Base-by-base conservation (phyloP, 2,113 vertebrate genomes). In the Bombycilla garrulus region DNA sequence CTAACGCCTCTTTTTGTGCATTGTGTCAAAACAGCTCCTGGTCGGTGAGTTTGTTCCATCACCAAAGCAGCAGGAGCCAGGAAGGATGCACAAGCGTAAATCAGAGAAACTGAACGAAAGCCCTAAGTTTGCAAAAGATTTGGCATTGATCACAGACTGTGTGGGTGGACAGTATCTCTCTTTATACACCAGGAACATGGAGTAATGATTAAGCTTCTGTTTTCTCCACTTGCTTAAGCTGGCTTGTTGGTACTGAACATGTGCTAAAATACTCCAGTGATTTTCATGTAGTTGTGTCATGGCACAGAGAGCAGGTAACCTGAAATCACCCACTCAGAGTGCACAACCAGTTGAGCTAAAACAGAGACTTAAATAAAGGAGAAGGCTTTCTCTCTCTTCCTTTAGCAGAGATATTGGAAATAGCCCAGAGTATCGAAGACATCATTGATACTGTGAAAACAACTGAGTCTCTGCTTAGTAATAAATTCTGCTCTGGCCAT, bases 161-260 rank as follows among this genome's bases (percentile, higher is more conserved):
- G 96, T 98, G 96, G 96, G 97, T 95, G 94, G 95, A 94, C 95
- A 97, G 77, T 92, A 86, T 96, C 88, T 69, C 93, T 96, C 80
- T 97, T 90, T 80, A 93, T 96, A 94, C 97, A 96, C 88, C 82
- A 97, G 90, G 97, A 97, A 97, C 89, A 96, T 44, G 83, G 71
- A 97, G 93, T 97, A 96, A 97, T 96, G 94, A 97, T 97, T 92
- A 96, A 82, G 84, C 72, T 97, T 97, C 95, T 96, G 96, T 95
- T 97, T 95, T 87, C 82, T 95, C 89, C 95, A 58, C 65, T 97
- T 29, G 12, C 85, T 62, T 87, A 18, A 73, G 76, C 67, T 82
- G 71, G 78, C 76, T 94, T 96, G 50, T 92, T 97, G 92, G 85
- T 90, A 93, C 67, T 78, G 90, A 95, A 92, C 92, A 80, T 89